Base-by-base conservation (phyloP, 2,888 invertebrate genomes). In the Apotomis turbidana region DNA sequence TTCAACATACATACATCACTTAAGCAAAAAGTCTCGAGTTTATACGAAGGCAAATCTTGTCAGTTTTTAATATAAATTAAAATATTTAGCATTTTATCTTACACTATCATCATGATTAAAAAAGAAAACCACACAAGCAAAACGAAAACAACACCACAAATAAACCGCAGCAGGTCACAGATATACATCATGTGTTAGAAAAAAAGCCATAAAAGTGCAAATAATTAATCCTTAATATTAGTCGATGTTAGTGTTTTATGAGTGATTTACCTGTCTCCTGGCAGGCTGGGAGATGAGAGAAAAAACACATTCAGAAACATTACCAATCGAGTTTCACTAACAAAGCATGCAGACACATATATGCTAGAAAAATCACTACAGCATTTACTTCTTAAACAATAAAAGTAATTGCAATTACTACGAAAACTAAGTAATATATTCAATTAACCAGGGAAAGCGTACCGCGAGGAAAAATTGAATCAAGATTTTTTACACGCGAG, bases 261-360 rank as follows among this genome's bases (percentile, higher is more conserved):
- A 74, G 78, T 77, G 81, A 80, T 79, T 93, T 93, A 94, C 94
- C 94, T 94, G 94, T 90, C 85, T 94, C 94, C 94, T 94, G 94
- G 94, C 93, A 93, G 93, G 94, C 94, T 94, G 93, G 82, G 92
- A 94, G 93, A 93, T 84, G 88, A 93, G 90, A 94, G 90, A 93
- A 93, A 82, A 90, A 91, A 89, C 91, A 93, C 93, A 93, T 93
- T 93, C 93, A 93, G 93, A 93, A 90, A 90, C 88, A 90, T 88
- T 90, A 92, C 91, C 87, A 86, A 85, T 89, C 87, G 83, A 90
- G 85, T 89, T 85, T 88, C 79, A 87, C 90, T 88, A 88, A 86
- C 83, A 83, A 87, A 85, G 83, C 92, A 92, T 92, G 92, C 93
- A 82, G 74, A 81, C 76, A 81, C 74, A 80, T 74, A 71, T 74